Evolutionary conservation across 2,113 vertebrate genomes (phyloP).

Genomic region (Tyto alba): DNA sequence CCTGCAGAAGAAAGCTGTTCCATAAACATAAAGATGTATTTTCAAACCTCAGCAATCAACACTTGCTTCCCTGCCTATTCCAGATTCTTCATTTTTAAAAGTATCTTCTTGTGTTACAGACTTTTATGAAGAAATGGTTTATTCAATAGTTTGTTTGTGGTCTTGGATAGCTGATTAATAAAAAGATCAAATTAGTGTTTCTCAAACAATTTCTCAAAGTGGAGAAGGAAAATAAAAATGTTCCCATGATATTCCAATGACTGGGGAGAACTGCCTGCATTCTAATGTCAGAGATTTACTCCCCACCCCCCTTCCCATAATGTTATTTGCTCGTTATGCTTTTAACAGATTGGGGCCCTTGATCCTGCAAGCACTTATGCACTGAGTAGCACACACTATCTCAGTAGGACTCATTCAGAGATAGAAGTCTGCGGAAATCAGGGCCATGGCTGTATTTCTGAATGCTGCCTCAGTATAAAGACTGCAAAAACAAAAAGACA

Average conservation of each 20-base stretch:
- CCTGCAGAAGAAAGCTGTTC: neutral
- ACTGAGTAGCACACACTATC: neutral
- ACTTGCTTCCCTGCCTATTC: neutral
- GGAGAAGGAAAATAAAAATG: neutral
- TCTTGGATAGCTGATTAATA: neutral
- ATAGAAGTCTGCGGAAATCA: neutral
- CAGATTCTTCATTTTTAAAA: neutral
- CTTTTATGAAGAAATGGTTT: neutral
- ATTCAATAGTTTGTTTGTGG: neutral
- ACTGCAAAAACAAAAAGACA: neutral
- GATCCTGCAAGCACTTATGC: neutral
- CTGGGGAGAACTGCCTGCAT: neutral
- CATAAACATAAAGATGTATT: neutral
- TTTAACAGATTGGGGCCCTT: neutral
- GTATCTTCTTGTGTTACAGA: neutral
- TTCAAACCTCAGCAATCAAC: neutral
- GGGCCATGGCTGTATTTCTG: neutral
- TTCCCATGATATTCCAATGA: neutral
- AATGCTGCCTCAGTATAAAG: neutral
- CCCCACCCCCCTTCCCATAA: neutral
- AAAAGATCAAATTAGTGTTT: neutral
- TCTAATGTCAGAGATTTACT: neutral
- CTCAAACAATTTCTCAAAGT: neutral
- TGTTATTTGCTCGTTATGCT: neutral
- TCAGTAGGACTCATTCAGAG: neutral